These are phyloP conservation scores for Calcarius lapponicus DNA, from an alignment of 2,797 vertebrate genomes.

Conservation along the genomic window DNA sequence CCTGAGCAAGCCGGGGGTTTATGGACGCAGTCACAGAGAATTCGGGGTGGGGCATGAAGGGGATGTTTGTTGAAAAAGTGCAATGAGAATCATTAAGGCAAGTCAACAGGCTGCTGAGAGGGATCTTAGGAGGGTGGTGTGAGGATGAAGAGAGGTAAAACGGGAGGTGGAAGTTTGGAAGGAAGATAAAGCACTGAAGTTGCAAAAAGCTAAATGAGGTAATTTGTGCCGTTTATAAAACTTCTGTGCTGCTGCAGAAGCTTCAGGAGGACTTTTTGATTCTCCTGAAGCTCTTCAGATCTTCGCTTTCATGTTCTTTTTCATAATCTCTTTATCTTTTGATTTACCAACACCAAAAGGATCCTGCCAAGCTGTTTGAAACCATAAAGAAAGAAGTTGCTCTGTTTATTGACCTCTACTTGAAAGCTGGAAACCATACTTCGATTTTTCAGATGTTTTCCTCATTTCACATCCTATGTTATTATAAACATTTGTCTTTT, in stretches of 20 bases:
- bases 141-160: not conserved
- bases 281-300: not conserved
- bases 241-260: not conserved
- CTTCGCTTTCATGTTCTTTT: conserved; percentile 29
- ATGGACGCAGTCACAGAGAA: accelerated
- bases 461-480: not conserved
- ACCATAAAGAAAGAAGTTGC: not conserved
- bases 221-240: not conserved
- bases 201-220: not conserved
- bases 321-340: not conserved
- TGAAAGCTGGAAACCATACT: not conserved
- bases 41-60: not conserved
- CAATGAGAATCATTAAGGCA: not conserved
- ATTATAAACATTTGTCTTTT: not conserved
- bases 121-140: not conserved
- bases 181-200: not conserved
- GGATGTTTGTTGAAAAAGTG: not conserved
- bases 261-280: not conserved
- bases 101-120: not conserved
- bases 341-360: not conserved
- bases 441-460: not conserved
- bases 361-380: not conserved
- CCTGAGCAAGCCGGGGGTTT: accelerated
- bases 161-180: not conserved
- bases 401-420: conserved; percentile 30